phyloP scores from a whole-genome alignment of 2,797 vertebrate species.

The Toxotes lorentzi region DNA sequence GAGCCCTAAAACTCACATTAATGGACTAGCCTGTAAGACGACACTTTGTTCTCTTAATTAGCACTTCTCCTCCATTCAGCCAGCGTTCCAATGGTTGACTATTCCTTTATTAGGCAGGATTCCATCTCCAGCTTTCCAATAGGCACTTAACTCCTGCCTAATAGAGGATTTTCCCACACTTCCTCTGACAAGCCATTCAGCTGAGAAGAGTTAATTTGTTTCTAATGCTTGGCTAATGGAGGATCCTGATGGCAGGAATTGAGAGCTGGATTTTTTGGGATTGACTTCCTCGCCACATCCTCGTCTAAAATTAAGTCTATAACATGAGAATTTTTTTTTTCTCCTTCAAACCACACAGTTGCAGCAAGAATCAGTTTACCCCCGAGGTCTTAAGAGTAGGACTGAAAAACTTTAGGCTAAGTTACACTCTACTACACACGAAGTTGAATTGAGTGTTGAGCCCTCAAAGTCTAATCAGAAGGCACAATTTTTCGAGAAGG shows the following conservation, averaged over 20 bases:
- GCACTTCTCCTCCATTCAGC: slow-evolving; percentile 82
- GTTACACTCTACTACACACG: slow-evolving; percentile 49
- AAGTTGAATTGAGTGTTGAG: slow-evolving; percentile 46
- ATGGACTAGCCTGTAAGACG: slow-evolving; percentile 79
- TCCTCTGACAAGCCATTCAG: slow-evolving; percentile 84
- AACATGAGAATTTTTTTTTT: slow-evolving; percentile 52
- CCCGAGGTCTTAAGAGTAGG: slow-evolving; percentile 33
- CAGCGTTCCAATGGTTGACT: slow-evolving; percentile 84
- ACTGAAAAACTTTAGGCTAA: slow-evolving; percentile 53
- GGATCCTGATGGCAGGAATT: slow-evolving; percentile 81
- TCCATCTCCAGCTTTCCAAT: slow-evolving; percentile 85
- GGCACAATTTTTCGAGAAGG: slow-evolving; percentile 40
- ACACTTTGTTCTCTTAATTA: slow-evolving; percentile 87
- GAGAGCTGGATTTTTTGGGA: slow-evolving; percentile 73
- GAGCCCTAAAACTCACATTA: slow-evolving; percentile 77
- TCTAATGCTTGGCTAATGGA: slow-evolving; percentile 87
- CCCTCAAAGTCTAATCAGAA: slow-evolving; percentile 48
- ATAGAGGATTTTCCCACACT: slow-evolving; percentile 88
- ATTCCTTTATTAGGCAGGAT: slow-evolving; percentile 86
- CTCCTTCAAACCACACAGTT: slow-evolving; percentile 45
- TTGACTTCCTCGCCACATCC: slow-evolving; percentile 72
- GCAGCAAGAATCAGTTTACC: slow-evolving; percentile 54
- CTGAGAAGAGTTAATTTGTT: slow-evolving; percentile 87
- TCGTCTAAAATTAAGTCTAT: slow-evolving; percentile 65
- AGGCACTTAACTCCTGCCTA: slow-evolving; percentile 86